These are phyloP conservation scores for Meiosimyza platycephala DNA, from an alignment of 2,888 invertebrate species.

Conservation along the genomic window DNA sequence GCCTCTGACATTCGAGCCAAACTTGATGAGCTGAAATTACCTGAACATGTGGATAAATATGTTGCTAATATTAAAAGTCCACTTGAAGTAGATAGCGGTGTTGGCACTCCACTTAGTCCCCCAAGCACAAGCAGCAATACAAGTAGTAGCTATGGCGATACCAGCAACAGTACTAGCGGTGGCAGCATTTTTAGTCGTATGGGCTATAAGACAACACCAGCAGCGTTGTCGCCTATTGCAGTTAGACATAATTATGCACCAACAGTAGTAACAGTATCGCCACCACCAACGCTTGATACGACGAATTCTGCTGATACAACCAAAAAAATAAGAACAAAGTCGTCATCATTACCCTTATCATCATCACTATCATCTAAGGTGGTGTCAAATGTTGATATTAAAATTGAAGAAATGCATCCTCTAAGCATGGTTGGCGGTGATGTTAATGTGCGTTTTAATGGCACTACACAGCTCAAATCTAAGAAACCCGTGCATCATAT, in stretches of 20 bases:
- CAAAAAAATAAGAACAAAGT: neutral
- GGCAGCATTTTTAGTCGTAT: constrained; percentile 62
- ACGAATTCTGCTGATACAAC: neutral
- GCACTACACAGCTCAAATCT: constrained; percentile 82
- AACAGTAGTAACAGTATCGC: constrained; percentile 24
- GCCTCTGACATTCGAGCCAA: constrained; percentile 55
- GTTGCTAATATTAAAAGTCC: constrained; percentile 63
- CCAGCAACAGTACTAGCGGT: constrained; percentile 28
- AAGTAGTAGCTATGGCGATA: constrained; percentile 47
- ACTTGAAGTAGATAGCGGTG: constrained; percentile 72
- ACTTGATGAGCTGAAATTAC: constrained; percentile 61
- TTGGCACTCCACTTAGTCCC: constrained; percentile 75
- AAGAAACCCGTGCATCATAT: constrained; percentile 71
- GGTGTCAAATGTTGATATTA: neutral
- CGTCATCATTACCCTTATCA: constrained; percentile 20
- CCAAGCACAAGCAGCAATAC: constrained; percentile 63
- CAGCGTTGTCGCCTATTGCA: constrained; percentile 57
- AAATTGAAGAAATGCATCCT: constrained; percentile 72
- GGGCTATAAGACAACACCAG: constrained; percentile 61
- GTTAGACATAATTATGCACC: constrained; percentile 51
- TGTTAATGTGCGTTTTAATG: constrained; percentile 83
- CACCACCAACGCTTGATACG: constrained; percentile 30
- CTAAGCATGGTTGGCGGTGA: constrained; percentile 77
- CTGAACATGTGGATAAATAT: constrained; percentile 62
- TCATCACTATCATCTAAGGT: constrained; percentile 36